phyloP scores from a whole-genome alignment of 2,888 invertebrate genomes.

The Sesia apiformis region DNA sequence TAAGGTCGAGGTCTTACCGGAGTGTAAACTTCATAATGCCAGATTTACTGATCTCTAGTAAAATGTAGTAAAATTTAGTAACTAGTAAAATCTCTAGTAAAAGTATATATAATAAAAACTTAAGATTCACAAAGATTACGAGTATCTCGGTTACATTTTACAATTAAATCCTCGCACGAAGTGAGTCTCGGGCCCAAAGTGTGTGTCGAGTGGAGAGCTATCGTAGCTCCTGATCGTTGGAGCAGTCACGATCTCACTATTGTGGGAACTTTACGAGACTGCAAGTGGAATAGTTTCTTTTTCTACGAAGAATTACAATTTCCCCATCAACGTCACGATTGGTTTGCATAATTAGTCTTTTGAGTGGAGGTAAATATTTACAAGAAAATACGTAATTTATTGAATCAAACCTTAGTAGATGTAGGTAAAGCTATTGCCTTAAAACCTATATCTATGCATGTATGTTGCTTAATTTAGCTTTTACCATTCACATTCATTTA shows the following conservation, averaged over 20 bases:
- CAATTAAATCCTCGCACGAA: slow-evolving; percentile 51
- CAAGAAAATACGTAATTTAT: too few species aligned
- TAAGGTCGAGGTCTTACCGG: too few species aligned
- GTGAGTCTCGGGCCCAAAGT: slow-evolving; percentile 24
- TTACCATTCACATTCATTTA: too few species aligned
- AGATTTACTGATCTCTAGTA: too few species aligned
- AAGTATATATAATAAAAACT: neutral
- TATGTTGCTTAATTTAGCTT: too few species aligned
- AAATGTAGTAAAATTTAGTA: too few species aligned
- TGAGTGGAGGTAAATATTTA: too few species aligned
- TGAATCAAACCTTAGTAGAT: too few species aligned
- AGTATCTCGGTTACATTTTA: slow-evolving; percentile 43
- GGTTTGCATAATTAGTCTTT: neutral
- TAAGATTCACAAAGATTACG: slow-evolving; percentile 26
- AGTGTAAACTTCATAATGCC: too few species aligned
- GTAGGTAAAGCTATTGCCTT: too few species aligned
- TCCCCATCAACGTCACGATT: neutral
- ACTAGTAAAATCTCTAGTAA: slow-evolving; percentile 9
- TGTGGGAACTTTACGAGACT: slow-evolving; percentile 47
- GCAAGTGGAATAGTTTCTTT: slow-evolving; percentile 24
- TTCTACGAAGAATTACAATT: slow-evolving; percentile 10
- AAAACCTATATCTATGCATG: too few species aligned
- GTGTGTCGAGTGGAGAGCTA: slow-evolving; percentile 39
- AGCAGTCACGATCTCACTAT: slow-evolving; percentile 56
- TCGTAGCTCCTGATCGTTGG: slow-evolving; percentile 48